Evolutionary conservation across 2,113 vertebrate genomes (phyloP), one percentile per base, ranked within the genome.

Genomic region (Centrocercus urophasianus): DNA sequence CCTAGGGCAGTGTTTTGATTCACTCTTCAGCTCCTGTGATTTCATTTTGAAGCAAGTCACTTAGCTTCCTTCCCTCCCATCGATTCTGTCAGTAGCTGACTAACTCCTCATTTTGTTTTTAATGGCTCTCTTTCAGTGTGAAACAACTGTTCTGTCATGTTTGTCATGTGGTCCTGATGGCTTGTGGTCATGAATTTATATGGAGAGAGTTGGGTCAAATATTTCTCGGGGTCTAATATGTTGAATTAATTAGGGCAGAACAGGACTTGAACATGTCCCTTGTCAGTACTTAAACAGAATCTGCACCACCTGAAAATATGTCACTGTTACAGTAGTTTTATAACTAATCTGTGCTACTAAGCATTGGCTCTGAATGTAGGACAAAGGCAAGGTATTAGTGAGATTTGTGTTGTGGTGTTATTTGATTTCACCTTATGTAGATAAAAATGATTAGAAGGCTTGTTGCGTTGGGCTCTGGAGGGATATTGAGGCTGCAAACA

Each of bases 61-160:
- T 95, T 89, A 76, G 70, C 59, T 94, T 86, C 48, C 61, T 8
- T 13, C 19, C 52, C 13, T 57, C 24, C 10, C n/a, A 73, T 56
- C 63, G 80, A 42, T 64, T 95, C 73, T 86, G 88, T 95, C 93
- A 93, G 82, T 96, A 94, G 48, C 80, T 85, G 79, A 87, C 81
- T 89, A 88, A 93, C 94, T 79, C 82, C 42, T 73, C 78, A 30
- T 86, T 91, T 93, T 86, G 48, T 88, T 92, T 93, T 84, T 95
- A 92, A 86, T 94, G 86, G 19, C 24, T 45, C 56, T 88, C n/a
- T 88, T 93, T 42, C 13, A 32, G 38, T 2, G 6, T 30, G 36
- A 59, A 83, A 82, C 28, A 88, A 74, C 34, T n/a, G 36, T 75
- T 81, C 57, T 79, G 84, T 80, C 45, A 32, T 69, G 56, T 81